Conservation (phyloP, 2,888 invertebrate species). For the Neocrepidodera transversa region DNA sequence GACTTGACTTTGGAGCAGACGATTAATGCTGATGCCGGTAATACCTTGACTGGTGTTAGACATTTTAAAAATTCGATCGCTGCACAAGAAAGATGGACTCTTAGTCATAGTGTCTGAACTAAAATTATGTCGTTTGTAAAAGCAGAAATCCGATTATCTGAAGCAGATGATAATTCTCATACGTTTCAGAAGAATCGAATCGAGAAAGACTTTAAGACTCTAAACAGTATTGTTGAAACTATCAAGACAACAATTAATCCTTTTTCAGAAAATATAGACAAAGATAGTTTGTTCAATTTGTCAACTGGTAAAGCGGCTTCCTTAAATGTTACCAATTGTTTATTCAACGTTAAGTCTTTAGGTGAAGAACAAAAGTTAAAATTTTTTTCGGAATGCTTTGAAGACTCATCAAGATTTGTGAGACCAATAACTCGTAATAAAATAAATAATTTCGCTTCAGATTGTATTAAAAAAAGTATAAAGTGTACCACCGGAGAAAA, state of each 20-base stretch:
- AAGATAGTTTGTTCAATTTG: slow-evolving; percentile 44
- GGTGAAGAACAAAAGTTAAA: slow-evolving; percentile 33
- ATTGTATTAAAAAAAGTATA: slow-evolving; percentile 23
- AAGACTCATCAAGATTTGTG: slow-evolving; percentile 24
- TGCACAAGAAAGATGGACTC: slow-evolving; percentile 25
- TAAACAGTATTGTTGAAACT: slow-evolving; percentile 39
- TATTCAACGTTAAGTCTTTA: slow-evolving; percentile 23
- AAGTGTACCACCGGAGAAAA: background rate
- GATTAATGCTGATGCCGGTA: slow-evolving; percentile 41
- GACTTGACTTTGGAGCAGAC: slow-evolving; percentile 44
- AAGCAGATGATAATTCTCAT: slow-evolving; percentile 45
- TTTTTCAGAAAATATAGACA: slow-evolving; percentile 39
- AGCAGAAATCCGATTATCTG: slow-evolving; percentile 38
- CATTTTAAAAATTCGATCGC: slow-evolving; percentile 26
- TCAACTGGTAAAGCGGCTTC: slow-evolving; percentile 51
- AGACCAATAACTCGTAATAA: slow-evolving; percentile 38
- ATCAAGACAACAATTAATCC: slow-evolving; percentile 44
- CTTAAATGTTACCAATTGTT: slow-evolving; percentile 45
- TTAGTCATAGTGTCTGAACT: slow-evolving; percentile 21
- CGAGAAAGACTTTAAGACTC: slow-evolving; percentile 38
- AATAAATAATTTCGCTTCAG: slow-evolving; percentile 43
- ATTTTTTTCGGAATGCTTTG: slow-evolving; percentile 32
- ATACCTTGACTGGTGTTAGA: slow-evolving; percentile 22
- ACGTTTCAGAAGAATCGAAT: slow-evolving; percentile 19
- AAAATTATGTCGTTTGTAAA: slow-evolving; percentile 28